A percentile compares a stretch with the other conserved stretches of the same genome.
phyloP scores from a whole-genome alignment of 2,888 invertebrate genomes.

The Drosophila mimetica region DNA sequence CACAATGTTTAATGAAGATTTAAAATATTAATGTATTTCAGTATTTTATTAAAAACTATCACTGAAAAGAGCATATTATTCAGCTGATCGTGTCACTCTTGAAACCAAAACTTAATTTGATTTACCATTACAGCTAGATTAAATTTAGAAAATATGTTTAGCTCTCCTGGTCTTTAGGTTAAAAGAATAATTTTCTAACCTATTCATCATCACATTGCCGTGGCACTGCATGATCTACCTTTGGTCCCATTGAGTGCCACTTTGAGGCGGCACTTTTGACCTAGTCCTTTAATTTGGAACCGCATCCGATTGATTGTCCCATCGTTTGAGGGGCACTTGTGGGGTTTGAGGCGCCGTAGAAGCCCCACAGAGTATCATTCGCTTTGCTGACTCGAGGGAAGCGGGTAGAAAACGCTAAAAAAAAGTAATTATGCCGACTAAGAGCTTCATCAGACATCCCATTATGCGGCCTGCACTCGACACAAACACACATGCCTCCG shows the following conservation, averaged over 20 bases:
- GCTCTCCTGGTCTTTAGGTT: neutral
- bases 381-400: constrained; percentile 25
- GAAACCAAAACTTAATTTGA: too few species aligned
- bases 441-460: constrained; percentile 80
- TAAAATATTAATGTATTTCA: too few species aligned
- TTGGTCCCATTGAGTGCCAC: neutral
- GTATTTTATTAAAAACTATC: too few species aligned
- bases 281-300: constrained; percentile 27
- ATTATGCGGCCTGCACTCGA: constrained; percentile 76
- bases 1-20: too few species aligned
- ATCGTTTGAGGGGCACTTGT: neutral
- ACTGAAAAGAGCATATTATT: too few species aligned
- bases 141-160: too few species aligned
- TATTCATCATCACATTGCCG: neutral
- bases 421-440: constrained; percentile 81
- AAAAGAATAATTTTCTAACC: neutral
- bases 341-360: neutral
- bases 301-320: constrained; percentile 24
- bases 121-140: too few species aligned
- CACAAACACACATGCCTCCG: constrained; percentile 21
- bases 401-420: too few species aligned
- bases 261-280: constrained; percentile 21
- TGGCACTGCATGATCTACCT: neutral
- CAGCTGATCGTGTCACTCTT: too few species aligned
- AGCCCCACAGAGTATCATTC: constrained; percentile 49